Evolutionary conservation across 2,113 vertebrate species (phyloP).

Genomic region (Passer montanus): DNA sequence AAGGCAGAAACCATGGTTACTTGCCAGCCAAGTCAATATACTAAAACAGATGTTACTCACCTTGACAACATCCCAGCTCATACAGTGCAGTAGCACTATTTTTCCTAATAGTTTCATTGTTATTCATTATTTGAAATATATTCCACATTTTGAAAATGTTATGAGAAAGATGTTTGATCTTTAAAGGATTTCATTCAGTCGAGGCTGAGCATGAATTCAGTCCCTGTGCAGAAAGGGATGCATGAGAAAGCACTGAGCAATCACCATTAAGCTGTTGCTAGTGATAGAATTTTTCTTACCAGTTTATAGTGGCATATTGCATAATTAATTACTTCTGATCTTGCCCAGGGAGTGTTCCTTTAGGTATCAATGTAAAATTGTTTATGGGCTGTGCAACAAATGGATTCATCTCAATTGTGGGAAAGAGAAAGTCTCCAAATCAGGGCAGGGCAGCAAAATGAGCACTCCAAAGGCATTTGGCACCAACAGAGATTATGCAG

Average conservation of each 20-base stretch:
- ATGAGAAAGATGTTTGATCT: background rate
- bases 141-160: background rate
- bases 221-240: background rate
- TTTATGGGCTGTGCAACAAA: background rate
- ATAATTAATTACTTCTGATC: background rate
- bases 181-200: background rate
- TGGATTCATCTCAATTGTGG: background rate
- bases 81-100: background rate
- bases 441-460: slow-evolving; percentile 24
- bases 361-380: background rate
- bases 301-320: background rate
- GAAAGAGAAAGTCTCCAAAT: background rate
- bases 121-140: background rate
- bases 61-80: background rate
- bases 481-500: slow-evolving; percentile 11
- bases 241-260: background rate
- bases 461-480: slow-evolving; percentile 25
- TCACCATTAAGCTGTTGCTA: background rate
- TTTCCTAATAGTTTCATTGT: background rate
- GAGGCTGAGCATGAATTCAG: background rate
- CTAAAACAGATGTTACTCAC: background rate
- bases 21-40: background rate
- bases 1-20: slow-evolving; percentile 26
- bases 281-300: background rate
- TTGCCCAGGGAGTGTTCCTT: background rate